These are phyloP conservation scores for Siderastrea radians DNA, from an alignment of 92 coral and sea anemone genomes.

Conservation along the genomic window DNA sequence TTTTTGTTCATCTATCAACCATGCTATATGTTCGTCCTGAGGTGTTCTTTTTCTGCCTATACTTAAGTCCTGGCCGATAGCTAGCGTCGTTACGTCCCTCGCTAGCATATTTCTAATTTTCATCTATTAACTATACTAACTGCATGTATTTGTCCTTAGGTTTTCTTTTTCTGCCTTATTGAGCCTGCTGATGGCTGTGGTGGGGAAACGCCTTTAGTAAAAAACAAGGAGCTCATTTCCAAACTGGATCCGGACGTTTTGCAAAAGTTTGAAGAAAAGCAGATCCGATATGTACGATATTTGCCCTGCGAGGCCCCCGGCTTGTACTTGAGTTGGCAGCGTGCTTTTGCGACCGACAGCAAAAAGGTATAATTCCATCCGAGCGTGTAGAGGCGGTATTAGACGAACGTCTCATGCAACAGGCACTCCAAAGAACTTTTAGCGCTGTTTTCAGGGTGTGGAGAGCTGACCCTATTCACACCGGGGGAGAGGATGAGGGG, in stretches of 20 bases:
- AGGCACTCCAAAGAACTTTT: too few relatives aligned
- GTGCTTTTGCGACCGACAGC: neutral
- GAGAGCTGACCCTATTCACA: too few relatives aligned
- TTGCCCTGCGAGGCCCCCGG: slow-evolving; percentile 33
- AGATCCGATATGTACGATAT: slow-evolving; percentile 53
- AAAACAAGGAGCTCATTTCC: slow-evolving; percentile 54
- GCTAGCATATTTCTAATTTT: too few relatives aligned
- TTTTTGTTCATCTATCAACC: neutral
- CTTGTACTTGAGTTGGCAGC: slow-evolving; percentile 8
- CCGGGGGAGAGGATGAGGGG: too few relatives aligned
- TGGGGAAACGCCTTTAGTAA: slow-evolving; percentile 68
- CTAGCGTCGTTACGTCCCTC: too few relatives aligned
- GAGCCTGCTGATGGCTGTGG: slow-evolving; percentile 68
- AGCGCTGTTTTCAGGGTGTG: too few relatives aligned
- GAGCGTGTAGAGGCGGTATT: too few relatives aligned
- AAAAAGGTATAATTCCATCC: neutral
- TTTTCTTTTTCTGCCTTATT: slow-evolving; percentile 48
- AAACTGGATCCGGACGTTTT: slow-evolving; percentile 58
- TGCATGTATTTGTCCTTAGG: neutral
- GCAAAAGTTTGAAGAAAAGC: slow-evolving; percentile 52
- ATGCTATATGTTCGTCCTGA: too few relatives aligned
- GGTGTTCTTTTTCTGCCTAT: too few relatives aligned
- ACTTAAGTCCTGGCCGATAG: too few relatives aligned
- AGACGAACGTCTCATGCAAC: too few relatives aligned
- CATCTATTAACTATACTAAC: neutral